Evolutionary conservation across 2,113 vertebrate species (phyloP).

Genomic region (Gobiocypris rarus): DNA sequence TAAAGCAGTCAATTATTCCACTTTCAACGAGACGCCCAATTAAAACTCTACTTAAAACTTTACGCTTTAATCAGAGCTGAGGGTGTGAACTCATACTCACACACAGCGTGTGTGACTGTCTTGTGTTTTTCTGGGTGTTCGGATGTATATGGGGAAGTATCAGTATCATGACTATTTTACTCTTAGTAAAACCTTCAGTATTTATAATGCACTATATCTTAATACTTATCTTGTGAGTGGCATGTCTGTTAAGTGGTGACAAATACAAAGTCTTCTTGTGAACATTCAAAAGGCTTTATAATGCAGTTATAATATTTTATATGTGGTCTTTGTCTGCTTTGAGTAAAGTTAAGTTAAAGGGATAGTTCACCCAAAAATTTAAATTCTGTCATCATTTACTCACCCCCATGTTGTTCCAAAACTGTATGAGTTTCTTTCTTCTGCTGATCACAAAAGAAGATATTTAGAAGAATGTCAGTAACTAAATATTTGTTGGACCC

Average conservation of each 20-base stretch:
- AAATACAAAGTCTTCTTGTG: not conserved
- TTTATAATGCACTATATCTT: not conserved
- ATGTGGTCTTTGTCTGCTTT: not conserved
- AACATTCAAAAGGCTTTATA: not conserved
- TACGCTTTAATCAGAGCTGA: conserved; percentile 29
- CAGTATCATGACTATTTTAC: too few relatives aligned
- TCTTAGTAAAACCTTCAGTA: too few relatives aligned
- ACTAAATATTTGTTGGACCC: too few relatives aligned
- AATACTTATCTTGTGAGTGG: not conserved
- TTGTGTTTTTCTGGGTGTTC: not conserved
- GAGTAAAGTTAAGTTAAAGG: not conserved
- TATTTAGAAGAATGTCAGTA: too few relatives aligned
- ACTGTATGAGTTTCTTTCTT: too few relatives aligned
- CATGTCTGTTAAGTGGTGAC: not conserved
- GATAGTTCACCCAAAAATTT: too few relatives aligned
- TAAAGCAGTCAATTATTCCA: conserved; percentile 46
- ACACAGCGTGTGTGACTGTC: not conserved
- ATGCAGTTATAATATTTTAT: not conserved
- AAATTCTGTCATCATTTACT: too few relatives aligned
- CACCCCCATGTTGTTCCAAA: too few relatives aligned
- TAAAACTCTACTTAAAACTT: conserved; percentile 24
- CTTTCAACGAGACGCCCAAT: conserved; percentile 39
- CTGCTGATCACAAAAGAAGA: too few relatives aligned
- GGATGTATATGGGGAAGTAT: too few relatives aligned
- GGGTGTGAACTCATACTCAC: not conserved